Evolutionary conservation across 2,888 invertebrate genomes (phyloP).

Genomic region (Esperia sulphurella): DNA sequence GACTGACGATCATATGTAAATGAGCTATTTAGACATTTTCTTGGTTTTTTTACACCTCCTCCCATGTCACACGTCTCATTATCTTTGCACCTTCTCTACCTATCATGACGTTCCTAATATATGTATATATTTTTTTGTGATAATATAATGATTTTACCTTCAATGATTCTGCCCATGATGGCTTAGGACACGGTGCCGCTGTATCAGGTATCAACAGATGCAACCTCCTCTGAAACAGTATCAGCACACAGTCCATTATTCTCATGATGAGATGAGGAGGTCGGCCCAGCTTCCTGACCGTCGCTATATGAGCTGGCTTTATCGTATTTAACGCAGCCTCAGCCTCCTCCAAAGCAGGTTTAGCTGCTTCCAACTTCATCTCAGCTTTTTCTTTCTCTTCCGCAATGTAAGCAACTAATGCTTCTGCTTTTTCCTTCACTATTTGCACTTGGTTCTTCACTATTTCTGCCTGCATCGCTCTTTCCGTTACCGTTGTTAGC

Average conservation of each 20-base stretch:
- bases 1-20: too few species aligned
- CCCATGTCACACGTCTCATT: too few species aligned
- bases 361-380: slow-evolving; percentile 95
- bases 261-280: slow-evolving; percentile 98
- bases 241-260: slow-evolving; percentile 97
- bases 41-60: too few species aligned
- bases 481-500: slow-evolving; percentile 92
- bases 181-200: slow-evolving; percentile 91
- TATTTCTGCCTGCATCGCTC: slow-evolving; percentile 96
- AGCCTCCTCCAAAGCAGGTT: slow-evolving; percentile 96
- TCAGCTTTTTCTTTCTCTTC: slow-evolving; percentile 95
- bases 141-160: slow-evolving; percentile 78
- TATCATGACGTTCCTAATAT: too few species aligned
- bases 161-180: slow-evolving; percentile 97
- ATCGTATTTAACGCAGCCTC: slow-evolving; percentile 97
- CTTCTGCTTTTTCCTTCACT: slow-evolving; percentile 97
- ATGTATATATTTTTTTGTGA: background rate
- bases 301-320: slow-evolving; percentile 97
- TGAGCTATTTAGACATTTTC: too few species aligned
- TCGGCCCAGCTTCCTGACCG: slow-evolving; percentile 94
- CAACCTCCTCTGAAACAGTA: slow-evolving; percentile 93
- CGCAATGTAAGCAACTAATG: slow-evolving; percentile 90
- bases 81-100: too few species aligned
- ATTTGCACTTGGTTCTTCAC: slow-evolving; percentile 97
- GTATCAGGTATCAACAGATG: slow-evolving; percentile 90